phyloP scores from a whole-genome alignment of 2,888 invertebrate species.

The Listrodromus nycthemerus region DNA sequence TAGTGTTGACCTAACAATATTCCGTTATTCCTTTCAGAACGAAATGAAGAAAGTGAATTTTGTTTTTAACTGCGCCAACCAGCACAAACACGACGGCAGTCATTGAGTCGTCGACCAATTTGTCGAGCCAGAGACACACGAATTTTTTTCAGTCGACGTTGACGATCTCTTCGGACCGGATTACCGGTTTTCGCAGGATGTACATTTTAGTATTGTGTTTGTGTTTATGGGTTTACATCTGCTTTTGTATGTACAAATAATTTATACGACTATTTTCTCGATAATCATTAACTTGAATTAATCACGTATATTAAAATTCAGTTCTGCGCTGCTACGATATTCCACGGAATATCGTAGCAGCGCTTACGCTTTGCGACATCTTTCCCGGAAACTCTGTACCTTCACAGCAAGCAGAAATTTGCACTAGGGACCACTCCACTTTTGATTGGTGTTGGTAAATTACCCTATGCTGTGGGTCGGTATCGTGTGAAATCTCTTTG shows the following conservation, averaged over 20 bases:
- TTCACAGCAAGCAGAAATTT: no score
- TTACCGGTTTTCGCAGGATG: not conserved
- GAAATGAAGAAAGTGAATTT: conserved; percentile 73
- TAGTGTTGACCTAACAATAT: not conserved
- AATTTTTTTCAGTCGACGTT: conserved; percentile 1
- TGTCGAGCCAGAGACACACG: not conserved
- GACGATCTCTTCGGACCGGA: not conserved
- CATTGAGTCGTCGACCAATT: conserved; percentile 35
- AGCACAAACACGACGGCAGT: conserved; percentile 70
- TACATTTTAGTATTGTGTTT: conserved; percentile 12
- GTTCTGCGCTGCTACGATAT: no score
- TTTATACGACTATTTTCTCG: conserved; percentile 1
- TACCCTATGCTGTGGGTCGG: no score
- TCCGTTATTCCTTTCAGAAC: conserved; percentile 68
- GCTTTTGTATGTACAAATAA: conserved; percentile 38
- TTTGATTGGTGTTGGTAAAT: no score
- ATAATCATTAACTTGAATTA: not conserved
- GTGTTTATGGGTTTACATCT: conserved; percentile 20
- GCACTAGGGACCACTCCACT: no score
- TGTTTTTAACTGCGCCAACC: conserved; percentile 73
- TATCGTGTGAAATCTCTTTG: no score
- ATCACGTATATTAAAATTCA: not conserved
- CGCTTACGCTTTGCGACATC: no score
- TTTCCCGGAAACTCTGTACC: no score
- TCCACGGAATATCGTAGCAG: no score